Evolutionary conservation across 2,888 invertebrate genomes (phyloP).

Genomic region (Eilema caniola): DNA sequence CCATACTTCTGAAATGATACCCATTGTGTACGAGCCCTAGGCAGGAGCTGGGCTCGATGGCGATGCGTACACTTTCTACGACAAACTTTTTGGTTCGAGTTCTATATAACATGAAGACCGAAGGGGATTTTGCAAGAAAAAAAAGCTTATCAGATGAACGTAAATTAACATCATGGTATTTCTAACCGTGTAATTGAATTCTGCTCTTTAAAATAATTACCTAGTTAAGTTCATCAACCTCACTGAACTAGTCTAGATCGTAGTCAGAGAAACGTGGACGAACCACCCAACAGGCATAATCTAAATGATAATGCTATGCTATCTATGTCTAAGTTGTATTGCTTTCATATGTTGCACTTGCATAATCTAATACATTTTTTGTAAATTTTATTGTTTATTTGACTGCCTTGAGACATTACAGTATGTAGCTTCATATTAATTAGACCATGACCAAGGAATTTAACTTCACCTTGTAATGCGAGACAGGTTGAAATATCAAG

Average conservation of each 20-base stretch:
- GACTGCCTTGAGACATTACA: constrained; percentile 37
- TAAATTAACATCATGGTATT: too few relatives aligned
- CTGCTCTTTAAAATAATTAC: neutral
- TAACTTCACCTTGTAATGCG: constrained; percentile 66
- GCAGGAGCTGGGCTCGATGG: too few relatives aligned
- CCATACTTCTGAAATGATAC: too few relatives aligned
- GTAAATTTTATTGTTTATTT: constrained; percentile 34
- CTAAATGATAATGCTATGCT: neutral
- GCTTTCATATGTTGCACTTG: neutral
- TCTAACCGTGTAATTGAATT: neutral
- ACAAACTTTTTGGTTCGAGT: too few relatives aligned
- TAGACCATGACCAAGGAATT: constrained; percentile 71
- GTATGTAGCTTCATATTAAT: constrained; percentile 51
- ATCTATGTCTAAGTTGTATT: neutral
- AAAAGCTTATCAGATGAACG: too few relatives aligned
- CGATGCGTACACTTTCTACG: too few relatives aligned
- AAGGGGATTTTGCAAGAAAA: too few relatives aligned
- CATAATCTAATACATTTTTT: neutral
- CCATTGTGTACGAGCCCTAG: too few relatives aligned
- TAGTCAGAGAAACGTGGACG: neutral
- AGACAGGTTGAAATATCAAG: constrained; percentile 59
- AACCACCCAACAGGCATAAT: neutral
- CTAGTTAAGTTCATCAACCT: neutral
- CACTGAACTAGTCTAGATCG: neutral
- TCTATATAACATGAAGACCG: too few relatives aligned